Conservation (phyloP, 2,797 vertebrate species). For the Pangasius krempfi region DNA sequence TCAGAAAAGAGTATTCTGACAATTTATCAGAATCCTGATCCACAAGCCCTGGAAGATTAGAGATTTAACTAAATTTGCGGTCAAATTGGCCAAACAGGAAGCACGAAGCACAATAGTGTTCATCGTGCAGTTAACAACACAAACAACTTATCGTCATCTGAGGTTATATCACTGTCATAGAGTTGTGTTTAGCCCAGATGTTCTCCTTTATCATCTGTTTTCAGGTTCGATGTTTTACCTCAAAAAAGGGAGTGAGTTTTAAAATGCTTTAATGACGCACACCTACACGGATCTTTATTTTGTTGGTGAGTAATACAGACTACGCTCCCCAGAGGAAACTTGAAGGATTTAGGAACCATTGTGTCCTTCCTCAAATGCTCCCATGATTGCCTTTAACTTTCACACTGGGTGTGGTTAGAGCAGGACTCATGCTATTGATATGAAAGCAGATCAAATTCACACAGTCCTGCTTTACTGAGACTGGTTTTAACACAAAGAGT, state of each 20-base stretch:
- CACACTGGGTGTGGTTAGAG: conserved; percentile 32
- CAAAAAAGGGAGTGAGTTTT: background rate
- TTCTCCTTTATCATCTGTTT: background rate
- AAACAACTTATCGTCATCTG: background rate
- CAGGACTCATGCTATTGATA: conserved; percentile 30
- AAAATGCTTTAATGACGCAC: background rate
- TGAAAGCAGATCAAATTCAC: conserved; percentile 43
- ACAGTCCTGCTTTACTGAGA: conserved; percentile 18
- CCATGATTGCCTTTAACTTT: conserved; percentile 23
- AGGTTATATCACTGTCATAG: background rate
- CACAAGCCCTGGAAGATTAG: background rate
- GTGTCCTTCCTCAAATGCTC: background rate
- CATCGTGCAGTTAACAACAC: background rate
- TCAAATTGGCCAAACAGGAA: background rate
- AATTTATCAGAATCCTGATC: background rate
- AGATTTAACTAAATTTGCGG: background rate
- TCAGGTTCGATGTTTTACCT: background rate
- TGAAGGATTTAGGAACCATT: conserved; percentile 10
- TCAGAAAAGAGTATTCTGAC: background rate
- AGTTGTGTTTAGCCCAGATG: background rate
- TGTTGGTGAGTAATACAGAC: conserved; percentile 18
- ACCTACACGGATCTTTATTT: background rate
- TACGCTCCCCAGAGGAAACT: conserved; percentile 6
- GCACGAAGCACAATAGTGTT: background rate
- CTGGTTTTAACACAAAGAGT: background rate